These are phyloP conservation scores for Monopis laevigella DNA, from an alignment of 2,888 invertebrate genomes.

Conservation along the genomic window DNA sequence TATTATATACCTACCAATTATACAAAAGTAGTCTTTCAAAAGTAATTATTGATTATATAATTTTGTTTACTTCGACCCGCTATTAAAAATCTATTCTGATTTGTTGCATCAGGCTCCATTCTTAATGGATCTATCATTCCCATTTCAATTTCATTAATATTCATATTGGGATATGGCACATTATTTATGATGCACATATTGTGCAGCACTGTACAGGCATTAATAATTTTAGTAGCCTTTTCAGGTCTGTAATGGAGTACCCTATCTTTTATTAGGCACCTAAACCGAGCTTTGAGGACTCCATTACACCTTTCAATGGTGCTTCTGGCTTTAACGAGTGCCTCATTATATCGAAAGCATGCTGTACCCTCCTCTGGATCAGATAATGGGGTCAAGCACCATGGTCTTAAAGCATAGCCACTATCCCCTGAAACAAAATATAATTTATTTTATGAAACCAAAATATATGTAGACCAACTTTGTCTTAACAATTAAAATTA, in stretches of 20 bases:
- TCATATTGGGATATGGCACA: too few species aligned
- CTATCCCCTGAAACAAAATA: not conserved
- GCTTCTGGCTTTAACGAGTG: too few species aligned
- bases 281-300: not conserved
- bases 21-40: too few species aligned
- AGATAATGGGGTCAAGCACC: not conserved
- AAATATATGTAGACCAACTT: not conserved
- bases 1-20: too few species aligned
- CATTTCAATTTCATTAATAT: too few species aligned
- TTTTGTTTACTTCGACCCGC: too few species aligned
- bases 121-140: too few species aligned
- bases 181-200: constrained; percentile 12
- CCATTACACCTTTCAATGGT: too few species aligned
- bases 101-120: too few species aligned
- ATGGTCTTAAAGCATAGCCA: not conserved
- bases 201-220: constrained; percentile 7
- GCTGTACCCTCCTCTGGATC: not conserved
- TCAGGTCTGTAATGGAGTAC: too few species aligned
- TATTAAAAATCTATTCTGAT: too few species aligned
- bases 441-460: not conserved
- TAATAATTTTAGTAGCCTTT: constrained; percentile 6
- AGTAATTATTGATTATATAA: too few species aligned
- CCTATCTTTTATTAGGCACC: not conserved
- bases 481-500: constrained; percentile 9
- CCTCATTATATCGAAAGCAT: not conserved